Evolutionary conservation across 2,113 vertebrate species (phyloP), one percentile per base, ranked within the genome.

Genomic region (Dasypus novemcinctus): DNA sequence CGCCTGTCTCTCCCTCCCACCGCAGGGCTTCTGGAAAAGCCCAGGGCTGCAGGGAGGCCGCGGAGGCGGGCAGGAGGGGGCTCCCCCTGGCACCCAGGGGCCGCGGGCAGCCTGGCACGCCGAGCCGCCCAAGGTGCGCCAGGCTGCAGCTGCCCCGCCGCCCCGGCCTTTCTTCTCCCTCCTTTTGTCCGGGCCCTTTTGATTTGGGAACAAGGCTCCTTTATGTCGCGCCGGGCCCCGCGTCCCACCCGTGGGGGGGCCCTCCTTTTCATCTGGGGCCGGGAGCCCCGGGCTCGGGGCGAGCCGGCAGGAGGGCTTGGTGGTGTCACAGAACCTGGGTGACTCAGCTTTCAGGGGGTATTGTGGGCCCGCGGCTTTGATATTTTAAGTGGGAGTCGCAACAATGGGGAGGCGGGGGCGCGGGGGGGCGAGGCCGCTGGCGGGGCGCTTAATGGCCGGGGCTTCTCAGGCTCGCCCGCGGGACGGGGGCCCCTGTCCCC

Each of bases 281-380:
- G 97, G 97, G 98, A 98, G 98, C 97, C 98, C 98, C 95, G 97
- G 97, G 93, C 96, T 97, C 66, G 31, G 95, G 95, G 98, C 92
- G 91, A 95, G 57, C 84, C 36, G 52, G 97, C 96, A 92, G 98
- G 98, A 98, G 98, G 98, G 97, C 96, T 97, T 97, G 97, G 95
- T 97, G 97, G 98, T 99, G 99, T 99, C 99, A 99, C 98, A 99
- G 99, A 99, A 99, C 98, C 99, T 97, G 98, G 97, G 97, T 99
- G 99, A 99, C 99, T 99, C 99, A 98, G 98, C 99, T 99, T 99
- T 99, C 99, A 99, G 98, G 98, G 99, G 98, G 99, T 98, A 99
- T 99, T 99, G 99, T 99, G 98, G 98, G 98, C 98, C 98, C 86
- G 66, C 90, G 52, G 98, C 99, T 99, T 99, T 99, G 99, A 99